phyloP scores from a whole-genome alignment of 2,797 vertebrate species.

The Miichthys miiuy region DNA sequence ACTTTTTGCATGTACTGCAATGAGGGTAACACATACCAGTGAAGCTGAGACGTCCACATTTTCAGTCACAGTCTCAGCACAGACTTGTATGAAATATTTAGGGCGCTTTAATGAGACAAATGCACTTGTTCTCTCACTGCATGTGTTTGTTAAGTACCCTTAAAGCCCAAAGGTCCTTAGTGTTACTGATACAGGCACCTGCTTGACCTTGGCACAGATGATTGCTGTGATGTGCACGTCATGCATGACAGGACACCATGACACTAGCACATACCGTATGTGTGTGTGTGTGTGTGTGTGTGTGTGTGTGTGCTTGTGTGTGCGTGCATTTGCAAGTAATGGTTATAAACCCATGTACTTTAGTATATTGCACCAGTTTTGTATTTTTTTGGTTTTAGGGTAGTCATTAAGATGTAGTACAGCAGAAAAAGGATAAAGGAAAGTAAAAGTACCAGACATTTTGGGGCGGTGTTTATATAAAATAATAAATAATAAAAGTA shows the following conservation, averaged over 20 bases:
- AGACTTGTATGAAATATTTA: constrained; percentile 79
- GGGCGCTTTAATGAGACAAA: constrained; percentile 80
- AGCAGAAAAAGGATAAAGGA: constrained; percentile 5
- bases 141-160: constrained; percentile 80
- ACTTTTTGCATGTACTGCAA: constrained; percentile 63
- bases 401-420: constrained; percentile 28
- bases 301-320: constrained; percentile 31
- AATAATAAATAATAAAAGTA: too few relatives aligned
- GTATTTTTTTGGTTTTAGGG: constrained; percentile 30
- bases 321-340: constrained; percentile 5
- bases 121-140: constrained; percentile 71
- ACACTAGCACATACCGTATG: neutral
- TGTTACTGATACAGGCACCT: constrained; percentile 73
- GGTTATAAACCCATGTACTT: too few relatives aligned
- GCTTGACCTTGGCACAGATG: constrained; percentile 77
- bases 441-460: neutral
- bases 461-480: too few relatives aligned
- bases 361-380: constrained; percentile 1
- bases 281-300: constrained; percentile 24
- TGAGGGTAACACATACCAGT: constrained; percentile 50
- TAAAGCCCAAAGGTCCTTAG: constrained; percentile 69
- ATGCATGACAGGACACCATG: constrained; percentile 35
- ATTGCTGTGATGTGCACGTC: constrained; percentile 46
- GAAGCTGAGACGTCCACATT: constrained; percentile 55
- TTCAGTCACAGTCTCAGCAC: constrained; percentile 54